Percentiles rank a stretch among this genome's conserved stretches.
phyloP scores from a whole-genome alignment of 2,888 invertebrate species.

The Lycocerus yunnanus region DNA sequence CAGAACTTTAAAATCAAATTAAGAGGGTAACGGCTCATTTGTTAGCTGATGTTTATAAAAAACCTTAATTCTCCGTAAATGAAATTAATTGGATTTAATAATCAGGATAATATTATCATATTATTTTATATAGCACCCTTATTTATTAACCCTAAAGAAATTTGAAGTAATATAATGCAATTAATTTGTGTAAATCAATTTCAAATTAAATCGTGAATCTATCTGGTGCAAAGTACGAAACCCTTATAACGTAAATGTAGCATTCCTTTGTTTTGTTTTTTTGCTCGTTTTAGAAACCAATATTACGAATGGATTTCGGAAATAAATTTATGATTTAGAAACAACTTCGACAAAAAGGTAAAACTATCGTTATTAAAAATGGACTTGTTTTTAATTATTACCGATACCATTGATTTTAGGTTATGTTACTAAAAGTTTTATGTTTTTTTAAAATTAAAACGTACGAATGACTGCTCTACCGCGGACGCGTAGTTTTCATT shows the following conservation, averaged over 20 bases:
- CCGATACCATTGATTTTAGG: neutral
- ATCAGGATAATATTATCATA: neutral
- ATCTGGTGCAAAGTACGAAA: neutral
- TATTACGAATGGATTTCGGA: neutral
- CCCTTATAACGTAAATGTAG: neutral
- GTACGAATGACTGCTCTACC: too few relatives aligned
- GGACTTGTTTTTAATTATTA: neutral
- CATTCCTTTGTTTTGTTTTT: neutral
- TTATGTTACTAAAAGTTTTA: neutral
- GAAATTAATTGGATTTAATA: neutral
- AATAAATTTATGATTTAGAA: neutral
- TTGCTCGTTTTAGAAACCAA: neutral
- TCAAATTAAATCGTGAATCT: neutral
- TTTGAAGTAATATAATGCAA: neutral
- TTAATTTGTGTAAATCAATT: neutral
- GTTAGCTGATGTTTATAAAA: neutral
- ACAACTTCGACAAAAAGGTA: neutral
- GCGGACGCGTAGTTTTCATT: too few relatives aligned
- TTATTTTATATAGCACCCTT: neutral
- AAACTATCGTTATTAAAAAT: neutral
- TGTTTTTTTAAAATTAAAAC: neutral
- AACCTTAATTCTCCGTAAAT: neutral
- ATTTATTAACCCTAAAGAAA: neutral
- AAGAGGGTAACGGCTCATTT: neutral
- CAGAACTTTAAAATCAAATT: neutral